Evolutionary conservation across 2,797 vertebrate species (phyloP), one percentile per base, ranked within the genome.

Genomic region (Pangasius mekongensis): DNA sequence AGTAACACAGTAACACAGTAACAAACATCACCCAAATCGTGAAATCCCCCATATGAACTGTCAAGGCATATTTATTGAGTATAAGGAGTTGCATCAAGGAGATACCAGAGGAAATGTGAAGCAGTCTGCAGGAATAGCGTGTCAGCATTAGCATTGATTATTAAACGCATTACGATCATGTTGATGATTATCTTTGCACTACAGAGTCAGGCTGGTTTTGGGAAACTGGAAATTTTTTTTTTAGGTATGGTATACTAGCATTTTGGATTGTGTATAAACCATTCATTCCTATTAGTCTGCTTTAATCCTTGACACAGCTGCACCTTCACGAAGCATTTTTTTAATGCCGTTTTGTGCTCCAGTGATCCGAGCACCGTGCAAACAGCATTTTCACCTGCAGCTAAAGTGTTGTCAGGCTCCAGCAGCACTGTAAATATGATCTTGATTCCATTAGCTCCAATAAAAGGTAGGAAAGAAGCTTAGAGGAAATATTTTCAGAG

Each of bases 361-460:
- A 64, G 58, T 27, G 54, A 30, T 54, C 71, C 16, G 36, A n/a
- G 8, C 76, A 47, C 64, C 54, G 5, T 56, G 69, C 43, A 36
- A 87, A 52, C n/a, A 83, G 36, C 36, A 58, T 74, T 76, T 84
- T 66, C 27, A 83, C 52, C 71, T 49, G 54, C 54, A 73, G n/a
- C n/a, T 62, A 76, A 66, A 78, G 56, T 76, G 27, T 54, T 27
- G 56, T 84, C 81, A 76, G 56, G 80, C 87, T 66, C 69, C 69
- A 66, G 11, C 43, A 11, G 20, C 81, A 66, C n/a, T 22, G 67
- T 76, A 52, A 83, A 76, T 83, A 87, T 84, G 86, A 60, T 87
- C 73, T 52, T 27, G 56, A 83, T 64, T 76, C 69, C 56, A 83
- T 87, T 83, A 74, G 67, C 39, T 74, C 3, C 49, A 83, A 83